These are phyloP conservation scores for Xylophagus ater DNA, from an alignment of 2,888 invertebrate species.

Conservation along the genomic window DNA sequence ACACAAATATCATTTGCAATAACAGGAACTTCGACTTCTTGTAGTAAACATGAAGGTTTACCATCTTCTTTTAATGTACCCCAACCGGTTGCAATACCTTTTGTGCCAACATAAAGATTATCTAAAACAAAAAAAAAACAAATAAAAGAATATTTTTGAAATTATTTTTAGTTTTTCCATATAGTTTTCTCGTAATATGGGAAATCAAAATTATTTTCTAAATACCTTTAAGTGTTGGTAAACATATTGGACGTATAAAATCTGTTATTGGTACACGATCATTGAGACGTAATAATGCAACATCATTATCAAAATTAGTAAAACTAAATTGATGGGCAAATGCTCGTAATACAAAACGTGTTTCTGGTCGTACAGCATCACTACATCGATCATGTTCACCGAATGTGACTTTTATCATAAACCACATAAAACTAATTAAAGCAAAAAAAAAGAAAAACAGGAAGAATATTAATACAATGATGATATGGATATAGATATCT, in stretches of 20 bases:
- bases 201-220: too few species aligned
- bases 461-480: not conserved
- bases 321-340: constrained; percentile 72
- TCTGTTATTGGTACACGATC: constrained; percentile 69
- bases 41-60: constrained; percentile 69
- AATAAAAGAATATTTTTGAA: constrained; percentile 1
- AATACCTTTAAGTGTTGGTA: constrained; percentile 57
- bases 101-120: constrained; percentile 57
- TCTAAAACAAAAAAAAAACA: constrained; percentile 37
- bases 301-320: constrained; percentile 79
- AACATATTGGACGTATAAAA: constrained; percentile 69
- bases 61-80: constrained; percentile 79
- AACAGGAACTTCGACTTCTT: constrained; percentile 67
- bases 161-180: too few species aligned
- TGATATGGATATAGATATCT: not conserved
- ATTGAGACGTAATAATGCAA: constrained; percentile 69
- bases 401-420: constrained; percentile 81
- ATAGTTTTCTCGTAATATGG: too few species aligned
- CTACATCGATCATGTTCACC: constrained; percentile 79
- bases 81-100: constrained; percentile 75
- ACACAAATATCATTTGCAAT: constrained; percentile 55
- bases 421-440: constrained; percentile 75
- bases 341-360: constrained; percentile 65
- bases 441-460: not conserved
- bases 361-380: constrained; percentile 58